Conservation (phyloP, 1,140 invertebrate species). For the Chelonus insularis region DNA sequence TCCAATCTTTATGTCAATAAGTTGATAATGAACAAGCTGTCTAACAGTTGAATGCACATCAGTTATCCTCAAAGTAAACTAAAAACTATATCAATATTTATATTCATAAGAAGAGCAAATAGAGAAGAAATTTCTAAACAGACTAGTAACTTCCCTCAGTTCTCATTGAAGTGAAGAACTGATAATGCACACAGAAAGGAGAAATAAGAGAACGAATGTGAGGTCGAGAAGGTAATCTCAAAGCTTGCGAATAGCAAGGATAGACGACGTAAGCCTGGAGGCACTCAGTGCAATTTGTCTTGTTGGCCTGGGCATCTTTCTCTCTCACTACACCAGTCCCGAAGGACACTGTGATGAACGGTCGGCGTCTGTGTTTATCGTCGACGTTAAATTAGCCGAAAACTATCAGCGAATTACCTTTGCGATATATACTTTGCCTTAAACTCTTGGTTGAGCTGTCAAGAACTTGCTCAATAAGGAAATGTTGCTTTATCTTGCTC, state of each 20-base stretch:
- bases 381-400: slow-evolving; percentile 44
- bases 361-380: slow-evolving; percentile 33
- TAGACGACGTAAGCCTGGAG: slow-evolving; percentile 29
- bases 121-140: no score
- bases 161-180: no score
- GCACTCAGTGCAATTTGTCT: slow-evolving; percentile 42
- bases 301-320: slow-evolving; percentile 9
- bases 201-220: not conserved
- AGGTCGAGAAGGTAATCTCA: slow-evolving; percentile 32
- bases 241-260: slow-evolving; percentile 38
- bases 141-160: no score
- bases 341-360: slow-evolving; percentile 43
- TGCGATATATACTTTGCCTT: slow-evolving; percentile 12
- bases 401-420: slow-evolving; percentile 41
- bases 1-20: no score
- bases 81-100: no score
- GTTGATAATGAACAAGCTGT: no score
- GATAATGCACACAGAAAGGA: not conserved
- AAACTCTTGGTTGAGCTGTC: no score
- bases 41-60: no score
- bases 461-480: slow-evolving; percentile 12
- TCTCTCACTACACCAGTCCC: slow-evolving; percentile 25
- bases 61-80: no score
- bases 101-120: no score
- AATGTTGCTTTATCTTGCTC: no score